phyloP scores from a whole-genome alignment of 1,140 invertebrate genomes.

The Argopecten irradians region DNA sequence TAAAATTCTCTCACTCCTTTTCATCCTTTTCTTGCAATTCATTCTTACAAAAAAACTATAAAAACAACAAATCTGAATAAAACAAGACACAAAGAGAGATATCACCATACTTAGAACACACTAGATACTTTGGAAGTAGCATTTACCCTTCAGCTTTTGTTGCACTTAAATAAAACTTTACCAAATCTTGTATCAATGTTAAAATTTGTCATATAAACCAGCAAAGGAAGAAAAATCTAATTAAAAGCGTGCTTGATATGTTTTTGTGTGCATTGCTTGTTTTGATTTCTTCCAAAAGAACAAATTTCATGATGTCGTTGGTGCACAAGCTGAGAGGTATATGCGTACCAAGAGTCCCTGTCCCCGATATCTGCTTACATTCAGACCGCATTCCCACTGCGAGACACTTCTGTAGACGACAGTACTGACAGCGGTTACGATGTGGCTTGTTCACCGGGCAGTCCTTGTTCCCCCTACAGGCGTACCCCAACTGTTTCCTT shows the following conservation, averaged over 20 bases:
- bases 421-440: constrained; percentile 97
- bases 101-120: too few relatives aligned
- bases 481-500: constrained; percentile 95
- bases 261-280: background rate
- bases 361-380: constrained; percentile 84
- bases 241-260: background rate
- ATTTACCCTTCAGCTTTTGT: background rate
- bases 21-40: too few relatives aligned
- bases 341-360: background rate
- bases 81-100: too few relatives aligned
- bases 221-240: background rate
- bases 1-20: too few relatives aligned
- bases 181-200: background rate
- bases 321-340: background rate
- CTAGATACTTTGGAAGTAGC: background rate
- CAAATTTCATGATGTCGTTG: background rate
- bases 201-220: background rate
- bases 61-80: too few relatives aligned
- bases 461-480: constrained; percentile 94
- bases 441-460: constrained; percentile 98
- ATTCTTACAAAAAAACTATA: too few relatives aligned
- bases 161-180: background rate
- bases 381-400: constrained; percentile 98
- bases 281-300: background rate
- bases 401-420: constrained; percentile 96